phyloP scores from a whole-genome alignment of 2,888 invertebrate genomes.

The Chaetoderma sp. region DNA sequence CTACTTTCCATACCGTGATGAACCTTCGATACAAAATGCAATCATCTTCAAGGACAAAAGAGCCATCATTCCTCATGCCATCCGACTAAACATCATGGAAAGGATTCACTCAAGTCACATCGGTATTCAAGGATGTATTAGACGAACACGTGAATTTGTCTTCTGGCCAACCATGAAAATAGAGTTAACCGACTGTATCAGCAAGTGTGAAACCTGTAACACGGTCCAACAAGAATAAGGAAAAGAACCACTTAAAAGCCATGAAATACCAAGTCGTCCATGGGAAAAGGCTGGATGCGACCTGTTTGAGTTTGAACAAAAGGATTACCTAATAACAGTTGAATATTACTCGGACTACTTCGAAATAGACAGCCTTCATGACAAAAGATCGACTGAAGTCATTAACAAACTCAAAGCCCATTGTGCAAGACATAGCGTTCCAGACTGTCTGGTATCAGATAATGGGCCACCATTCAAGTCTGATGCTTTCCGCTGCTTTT shows the following conservation, averaged over 20 bases:
- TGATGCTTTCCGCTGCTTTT: neutral
- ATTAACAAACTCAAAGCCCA: neutral
- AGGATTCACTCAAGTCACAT: neutral
- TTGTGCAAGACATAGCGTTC: neutral
- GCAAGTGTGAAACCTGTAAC: no score
- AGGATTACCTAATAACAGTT: slow-evolving; percentile 4
- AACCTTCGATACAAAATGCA: neutral
- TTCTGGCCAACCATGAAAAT: neutral
- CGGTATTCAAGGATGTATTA: neutral
- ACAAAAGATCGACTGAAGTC: neutral
- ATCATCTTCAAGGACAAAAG: neutral
- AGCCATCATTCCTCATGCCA: neutral
- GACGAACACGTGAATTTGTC: neutral
- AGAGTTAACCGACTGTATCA: neutral
- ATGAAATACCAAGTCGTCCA: neutral
- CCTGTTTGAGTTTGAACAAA: neutral
- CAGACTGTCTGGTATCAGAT: neutral
- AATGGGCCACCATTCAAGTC: neutral
- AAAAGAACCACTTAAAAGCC: neutral
- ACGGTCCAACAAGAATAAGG: neutral
- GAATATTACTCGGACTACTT: slow-evolving; percentile 2
- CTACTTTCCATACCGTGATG: neutral
- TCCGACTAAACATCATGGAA: neutral
- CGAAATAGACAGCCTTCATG: neutral
- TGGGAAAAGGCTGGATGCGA: neutral